These are phyloP conservation scores for Mimumesa dahlbomi DNA, from an alignment of 2,888 invertebrate genomes.

Conservation along the genomic window DNA sequence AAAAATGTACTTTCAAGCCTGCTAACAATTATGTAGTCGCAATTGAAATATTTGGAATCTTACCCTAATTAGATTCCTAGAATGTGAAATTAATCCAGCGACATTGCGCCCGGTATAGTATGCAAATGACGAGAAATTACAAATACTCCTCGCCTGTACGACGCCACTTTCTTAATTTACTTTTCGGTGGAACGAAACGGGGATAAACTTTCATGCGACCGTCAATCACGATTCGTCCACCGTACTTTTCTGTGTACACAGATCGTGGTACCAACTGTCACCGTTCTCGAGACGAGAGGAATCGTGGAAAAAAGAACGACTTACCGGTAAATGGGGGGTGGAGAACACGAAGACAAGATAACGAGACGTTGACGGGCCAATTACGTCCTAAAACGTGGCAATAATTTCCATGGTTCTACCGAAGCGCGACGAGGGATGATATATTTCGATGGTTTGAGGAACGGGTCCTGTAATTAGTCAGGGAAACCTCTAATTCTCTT, in stretches of 20 bases:
- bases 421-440: conserved; percentile 45
- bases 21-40: too few species aligned
- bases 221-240: conserved; percentile 42
- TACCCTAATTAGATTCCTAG: too few species aligned
- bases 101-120: not conserved
- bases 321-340: conserved; percentile 17
- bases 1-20: too few species aligned
- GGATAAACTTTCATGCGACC: conserved; percentile 44
- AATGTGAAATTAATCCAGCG: not conserved
- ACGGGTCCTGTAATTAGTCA: conserved; percentile 45
- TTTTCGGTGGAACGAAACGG: conserved; percentile 2
- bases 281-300: conserved; percentile 60
- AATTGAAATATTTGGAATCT: too few species aligned
- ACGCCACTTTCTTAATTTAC: not conserved
- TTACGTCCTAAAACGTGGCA: conserved; percentile 72
- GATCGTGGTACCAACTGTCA: conserved; percentile 75
- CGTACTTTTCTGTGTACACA: conserved; percentile 1
- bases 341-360: conserved; percentile 64
- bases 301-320: conserved; percentile 12
- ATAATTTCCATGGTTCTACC: conserved; percentile 43
- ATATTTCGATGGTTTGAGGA: conserved; percentile 46
- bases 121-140: not conserved
- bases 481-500: conserved; percentile 50
- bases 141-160: not conserved
- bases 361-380: conserved; percentile 78